phyloP scores from a whole-genome alignment of 2,113 vertebrate genomes.

The Fulica atra region DNA sequence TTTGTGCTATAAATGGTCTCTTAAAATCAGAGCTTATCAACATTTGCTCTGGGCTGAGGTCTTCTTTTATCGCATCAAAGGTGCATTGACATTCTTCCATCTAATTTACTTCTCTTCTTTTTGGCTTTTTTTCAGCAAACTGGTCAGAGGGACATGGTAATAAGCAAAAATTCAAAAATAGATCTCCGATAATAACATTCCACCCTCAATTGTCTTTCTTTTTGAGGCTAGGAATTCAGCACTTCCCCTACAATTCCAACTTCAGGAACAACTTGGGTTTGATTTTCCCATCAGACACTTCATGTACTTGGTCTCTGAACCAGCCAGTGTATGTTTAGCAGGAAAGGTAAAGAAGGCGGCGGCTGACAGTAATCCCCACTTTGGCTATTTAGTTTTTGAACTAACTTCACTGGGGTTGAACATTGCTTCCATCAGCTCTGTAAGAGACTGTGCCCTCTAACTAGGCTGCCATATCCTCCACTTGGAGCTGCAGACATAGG shows the following conservation, averaged over 20 bases:
- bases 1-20: conserved; percentile 49
- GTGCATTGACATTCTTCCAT: conserved; percentile 25
- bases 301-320: background rate
- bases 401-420: background rate
- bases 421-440: background rate
- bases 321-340: background rate
- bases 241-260: background rate
- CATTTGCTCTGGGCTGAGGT: background rate
- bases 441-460: background rate
- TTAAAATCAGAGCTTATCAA: conserved; percentile 53
- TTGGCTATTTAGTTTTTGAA: background rate
- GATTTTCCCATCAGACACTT: background rate
- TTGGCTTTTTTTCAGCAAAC: background rate
- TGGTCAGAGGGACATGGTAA: conserved; percentile 8
- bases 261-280: conserved; percentile 6
- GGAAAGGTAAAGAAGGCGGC: background rate
- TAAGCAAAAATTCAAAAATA: conserved; percentile 51
- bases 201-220: conserved; percentile 3
- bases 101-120: conserved; percentile 34
- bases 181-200: conserved; percentile 18
- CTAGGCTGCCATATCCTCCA: background rate
- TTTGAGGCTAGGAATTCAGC: background rate
- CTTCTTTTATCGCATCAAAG: conserved; percentile 43
- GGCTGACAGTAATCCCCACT: background rate
- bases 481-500: background rate